These are phyloP conservation scores for Orthonychiurus folsomi DNA, from an alignment of 2,888 invertebrate species.

Conservation along the genomic window DNA sequence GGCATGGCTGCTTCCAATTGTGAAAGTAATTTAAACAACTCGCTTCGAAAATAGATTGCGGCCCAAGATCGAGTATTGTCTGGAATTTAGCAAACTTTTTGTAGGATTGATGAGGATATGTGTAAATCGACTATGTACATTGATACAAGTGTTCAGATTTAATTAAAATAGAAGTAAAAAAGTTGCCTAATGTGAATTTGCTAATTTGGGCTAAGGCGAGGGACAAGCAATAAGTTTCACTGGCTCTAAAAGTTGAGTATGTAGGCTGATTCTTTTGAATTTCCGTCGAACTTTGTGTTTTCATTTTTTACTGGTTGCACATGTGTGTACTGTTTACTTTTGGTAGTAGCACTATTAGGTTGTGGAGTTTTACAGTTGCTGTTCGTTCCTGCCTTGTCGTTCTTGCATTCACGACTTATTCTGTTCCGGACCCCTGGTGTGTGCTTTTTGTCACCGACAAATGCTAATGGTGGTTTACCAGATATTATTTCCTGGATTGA, in stretches of 20 bases:
- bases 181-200: too few species aligned
- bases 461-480: neutral
- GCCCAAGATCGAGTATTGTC: too few species aligned
- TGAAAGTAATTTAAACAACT: slow-evolving; percentile 54
- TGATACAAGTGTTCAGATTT: too few species aligned
- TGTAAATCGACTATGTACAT: too few species aligned
- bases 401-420: neutral
- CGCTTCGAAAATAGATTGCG: neutral
- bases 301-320: too few species aligned
- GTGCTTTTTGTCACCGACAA: neutral
- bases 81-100: too few species aligned
- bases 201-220: too few species aligned
- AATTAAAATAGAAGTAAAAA: too few species aligned
- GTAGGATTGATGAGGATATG: too few species aligned
- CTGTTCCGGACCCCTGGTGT: neutral
- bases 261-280: neutral
- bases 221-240: too few species aligned
- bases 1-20: slow-evolving; percentile 86
- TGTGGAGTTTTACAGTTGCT: neutral
- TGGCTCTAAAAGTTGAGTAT: neutral
- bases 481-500: neutral
- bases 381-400: neutral
- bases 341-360: neutral
- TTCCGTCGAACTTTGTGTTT: too few species aligned
- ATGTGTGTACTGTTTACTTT: too few species aligned